Conservation (phyloP, 2,113 vertebrate genomes). For the Chloebia gouldiae region DNA sequence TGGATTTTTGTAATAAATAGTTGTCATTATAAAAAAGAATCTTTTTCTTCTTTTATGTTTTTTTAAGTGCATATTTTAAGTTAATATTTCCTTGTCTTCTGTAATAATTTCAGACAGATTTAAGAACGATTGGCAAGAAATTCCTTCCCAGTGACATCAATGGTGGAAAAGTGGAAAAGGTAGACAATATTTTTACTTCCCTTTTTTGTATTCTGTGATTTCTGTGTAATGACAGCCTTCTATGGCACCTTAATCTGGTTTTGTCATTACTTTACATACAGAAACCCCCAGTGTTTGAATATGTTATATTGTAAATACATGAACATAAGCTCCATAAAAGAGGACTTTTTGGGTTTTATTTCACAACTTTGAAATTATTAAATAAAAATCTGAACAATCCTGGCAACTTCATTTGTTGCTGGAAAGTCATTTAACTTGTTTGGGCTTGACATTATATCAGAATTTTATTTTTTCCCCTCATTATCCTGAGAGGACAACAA, state of each 20-base stretch:
- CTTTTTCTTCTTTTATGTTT: background rate
- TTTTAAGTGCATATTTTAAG: background rate
- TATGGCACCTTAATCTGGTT: background rate
- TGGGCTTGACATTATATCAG: background rate
- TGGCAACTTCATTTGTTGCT: background rate
- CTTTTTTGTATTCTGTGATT: background rate
- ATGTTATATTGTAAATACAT: background rate
- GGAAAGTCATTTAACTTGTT: background rate
- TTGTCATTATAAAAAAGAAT: background rate
- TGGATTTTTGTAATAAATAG: background rate
- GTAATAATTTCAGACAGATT: slow-evolving; percentile 87
- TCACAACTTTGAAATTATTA: background rate
- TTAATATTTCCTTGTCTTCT: slow-evolving; percentile 53
- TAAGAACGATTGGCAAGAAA: slow-evolving; percentile 91
- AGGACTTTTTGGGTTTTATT: background rate
- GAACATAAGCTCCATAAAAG: background rate
- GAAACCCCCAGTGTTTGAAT: background rate
- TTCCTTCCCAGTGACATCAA: slow-evolving; percentile 92
- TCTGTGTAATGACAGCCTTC: background rate
- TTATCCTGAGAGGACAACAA: background rate
- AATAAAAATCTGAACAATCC: background rate
- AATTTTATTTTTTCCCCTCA: background rate
- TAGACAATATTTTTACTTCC: slow-evolving; percentile 58
- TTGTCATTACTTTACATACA: background rate
- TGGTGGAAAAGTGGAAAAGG: slow-evolving; percentile 93